Conservation (phyloP, 1,140 invertebrate species). For the Solenopsis fugax region DNA sequence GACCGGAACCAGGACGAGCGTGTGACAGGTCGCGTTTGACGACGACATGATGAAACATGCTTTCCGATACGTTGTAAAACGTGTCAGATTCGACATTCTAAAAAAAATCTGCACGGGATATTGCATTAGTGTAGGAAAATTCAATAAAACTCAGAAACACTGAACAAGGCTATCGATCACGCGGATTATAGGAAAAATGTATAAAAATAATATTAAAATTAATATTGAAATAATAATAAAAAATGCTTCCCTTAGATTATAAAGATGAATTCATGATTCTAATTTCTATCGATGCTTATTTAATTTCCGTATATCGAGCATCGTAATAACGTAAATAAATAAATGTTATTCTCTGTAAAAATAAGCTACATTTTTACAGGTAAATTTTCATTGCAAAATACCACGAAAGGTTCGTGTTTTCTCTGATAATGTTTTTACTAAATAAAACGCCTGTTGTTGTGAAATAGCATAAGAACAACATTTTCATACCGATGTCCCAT, state of each 20-base stretch:
- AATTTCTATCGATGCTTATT: background rate
- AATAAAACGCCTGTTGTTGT: background rate
- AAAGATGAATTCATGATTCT: background rate
- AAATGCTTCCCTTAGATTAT: background rate
- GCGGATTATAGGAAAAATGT: background rate
- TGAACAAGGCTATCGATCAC: background rate
- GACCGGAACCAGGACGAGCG: conserved; percentile 53
- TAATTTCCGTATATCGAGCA: background rate
- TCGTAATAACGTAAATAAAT: background rate
- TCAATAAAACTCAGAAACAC: conserved; percentile 51
- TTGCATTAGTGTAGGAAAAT: conserved; percentile 40
- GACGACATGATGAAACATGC: conserved; percentile 62
- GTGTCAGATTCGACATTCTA: conserved; percentile 51
- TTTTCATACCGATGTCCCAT: conserved; percentile 93
- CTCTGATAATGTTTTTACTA: background rate
- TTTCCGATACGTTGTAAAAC: conserved; percentile 60
- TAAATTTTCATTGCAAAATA: background rate
- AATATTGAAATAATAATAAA: conserved; percentile 24
- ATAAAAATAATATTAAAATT: conserved; percentile 8
- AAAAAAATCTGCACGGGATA: conserved; percentile 21
- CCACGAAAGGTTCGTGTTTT: background rate
- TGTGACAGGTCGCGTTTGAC: conserved; percentile 61
- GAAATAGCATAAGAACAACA: conserved; percentile 40
- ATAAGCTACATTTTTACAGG: background rate
- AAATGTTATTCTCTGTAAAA: background rate